Base-by-base conservation (phyloP, 2,888 invertebrate species). In the Drosophila leonis region DNA sequence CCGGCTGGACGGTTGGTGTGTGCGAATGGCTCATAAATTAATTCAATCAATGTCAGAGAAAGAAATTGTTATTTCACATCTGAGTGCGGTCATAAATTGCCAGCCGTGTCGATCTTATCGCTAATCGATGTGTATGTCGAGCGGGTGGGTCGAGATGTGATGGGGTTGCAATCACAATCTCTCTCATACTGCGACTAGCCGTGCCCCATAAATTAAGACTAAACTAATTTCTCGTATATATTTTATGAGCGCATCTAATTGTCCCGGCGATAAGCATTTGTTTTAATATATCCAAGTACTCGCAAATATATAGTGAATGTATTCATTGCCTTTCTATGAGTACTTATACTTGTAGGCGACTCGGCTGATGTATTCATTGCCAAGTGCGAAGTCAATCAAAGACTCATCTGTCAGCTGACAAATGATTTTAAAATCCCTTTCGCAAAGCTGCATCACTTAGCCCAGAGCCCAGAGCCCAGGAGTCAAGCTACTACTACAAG, bases 361-460 rank as follows among this genome's bases (percentile, higher is more conserved):
- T 44, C 44, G 24, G 0, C 42, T 67, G 56, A 78, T 80, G 67
- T 74, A 78, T 90, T 77, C 77, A 77, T 63, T 67, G 76, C 31
- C 76, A 65, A 18, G 69, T 61, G 24, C 24, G 65, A 75, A 90
- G 89, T 92, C 91, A 91, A 91, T 91, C 90, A 90, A 88, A 88
- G 74, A 65, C 77, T 84, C 91, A 90, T 90, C 91, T 89, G 87
- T 87, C 91, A 84, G 55, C 56, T 83, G 90, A 90, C 90, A 92
- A 91, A 91, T 87, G 91, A 87, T 90, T 90, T 89, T 73, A 87
- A 90, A 91, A 91, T 92, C 91, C 88, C 88, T 90, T 90, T 72
- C 41, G 65, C 44, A 69, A 72, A 79, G 73, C 72, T 67, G 61
- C 75, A 75, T 60, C 77, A 70, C 79, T 77, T 69, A 68, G 55